These are phyloP conservation scores for Maccullochella peelii DNA, from an alignment of 2,113 vertebrate genomes.

Conservation along the genomic window DNA sequence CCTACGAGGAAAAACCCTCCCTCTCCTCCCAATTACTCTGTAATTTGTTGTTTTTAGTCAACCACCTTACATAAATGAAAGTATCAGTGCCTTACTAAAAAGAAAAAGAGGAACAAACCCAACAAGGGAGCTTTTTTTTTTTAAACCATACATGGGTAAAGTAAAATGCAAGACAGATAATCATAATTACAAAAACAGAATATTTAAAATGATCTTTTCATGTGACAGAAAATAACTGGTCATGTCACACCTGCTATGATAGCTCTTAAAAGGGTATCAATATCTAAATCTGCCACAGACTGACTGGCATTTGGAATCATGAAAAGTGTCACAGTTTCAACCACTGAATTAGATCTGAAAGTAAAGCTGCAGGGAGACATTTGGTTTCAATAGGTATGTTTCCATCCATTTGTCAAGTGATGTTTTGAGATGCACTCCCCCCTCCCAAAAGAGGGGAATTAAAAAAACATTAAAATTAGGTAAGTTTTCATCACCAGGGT, in stretches of 20 bases:
- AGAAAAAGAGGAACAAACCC: not conserved
- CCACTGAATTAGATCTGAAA: conserved; percentile 41
- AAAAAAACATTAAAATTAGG: not conserved
- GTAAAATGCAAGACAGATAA: not conserved
- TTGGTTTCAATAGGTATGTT: conserved; percentile 31
- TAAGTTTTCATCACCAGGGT: not conserved
- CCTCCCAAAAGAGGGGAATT: not conserved
- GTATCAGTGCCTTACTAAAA: not conserved
- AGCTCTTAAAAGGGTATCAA: not conserved
- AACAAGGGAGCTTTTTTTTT: not conserved
- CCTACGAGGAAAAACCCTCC: conserved; percentile 48
- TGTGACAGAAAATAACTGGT: conserved; percentile 9
- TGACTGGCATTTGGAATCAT: conserved; percentile 15
- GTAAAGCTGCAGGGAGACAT: conserved; percentile 10
- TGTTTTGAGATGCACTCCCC: not conserved
- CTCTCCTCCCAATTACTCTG: conserved; percentile 23
- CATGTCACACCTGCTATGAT: not conserved
- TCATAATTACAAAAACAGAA: not conserved
- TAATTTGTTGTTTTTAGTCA: conserved; percentile 56
- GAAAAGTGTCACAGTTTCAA: conserved; percentile 38
- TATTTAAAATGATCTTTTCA: not conserved
- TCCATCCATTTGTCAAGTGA: not conserved
- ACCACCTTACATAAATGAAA: conserved; percentile 19
- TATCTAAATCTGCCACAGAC: conserved; percentile 11
- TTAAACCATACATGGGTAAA: not conserved